Conservation (phyloP, 2,888 invertebrate species). For the Drosophila barbarae region DNA sequence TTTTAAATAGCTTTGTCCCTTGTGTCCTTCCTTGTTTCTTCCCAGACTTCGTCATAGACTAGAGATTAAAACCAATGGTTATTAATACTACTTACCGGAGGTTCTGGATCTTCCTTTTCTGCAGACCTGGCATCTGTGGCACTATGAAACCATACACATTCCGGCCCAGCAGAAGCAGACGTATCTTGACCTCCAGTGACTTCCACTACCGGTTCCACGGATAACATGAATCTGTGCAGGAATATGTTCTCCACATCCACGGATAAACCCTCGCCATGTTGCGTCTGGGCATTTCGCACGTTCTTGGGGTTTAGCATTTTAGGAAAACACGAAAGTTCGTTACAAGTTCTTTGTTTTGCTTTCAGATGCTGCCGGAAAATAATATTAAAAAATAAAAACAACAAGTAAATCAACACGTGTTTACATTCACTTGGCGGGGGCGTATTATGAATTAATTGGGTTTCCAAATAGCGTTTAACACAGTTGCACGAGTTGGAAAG, state of each 20-base stretch:
- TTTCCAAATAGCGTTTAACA: neutral
- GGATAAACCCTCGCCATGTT: conserved; percentile 8
- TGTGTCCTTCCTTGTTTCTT: too few relatives aligned
- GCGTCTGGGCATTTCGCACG: conserved; percentile 19
- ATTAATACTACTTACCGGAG: neutral
- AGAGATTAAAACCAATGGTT: too few relatives aligned
- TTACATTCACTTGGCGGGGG: neutral
- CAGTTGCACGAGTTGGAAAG: neutral
- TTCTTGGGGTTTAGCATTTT: conserved; percentile 13
- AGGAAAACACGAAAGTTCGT: conserved; percentile 6
- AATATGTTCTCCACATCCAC: conserved; percentile 32
- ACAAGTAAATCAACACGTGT: conserved; percentile 33
- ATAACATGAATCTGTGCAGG: conserved; percentile 15
- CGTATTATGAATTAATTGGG: neutral
- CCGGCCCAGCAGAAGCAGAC: neutral
- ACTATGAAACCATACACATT: conserved; percentile 20
- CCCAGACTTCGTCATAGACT: too few relatives aligned
- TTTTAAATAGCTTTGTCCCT: neutral
- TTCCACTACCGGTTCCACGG: neutral
- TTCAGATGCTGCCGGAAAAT: conserved; percentile 8
- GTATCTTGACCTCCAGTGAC: neutral
- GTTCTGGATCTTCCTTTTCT: neutral
- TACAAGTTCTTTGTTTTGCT: neutral
- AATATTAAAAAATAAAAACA: conserved; percentile 19
- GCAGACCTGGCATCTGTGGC: neutral